Conservation (phyloP, 2,797 vertebrate genomes). For the Pseudocheirus occidentalis region DNA sequence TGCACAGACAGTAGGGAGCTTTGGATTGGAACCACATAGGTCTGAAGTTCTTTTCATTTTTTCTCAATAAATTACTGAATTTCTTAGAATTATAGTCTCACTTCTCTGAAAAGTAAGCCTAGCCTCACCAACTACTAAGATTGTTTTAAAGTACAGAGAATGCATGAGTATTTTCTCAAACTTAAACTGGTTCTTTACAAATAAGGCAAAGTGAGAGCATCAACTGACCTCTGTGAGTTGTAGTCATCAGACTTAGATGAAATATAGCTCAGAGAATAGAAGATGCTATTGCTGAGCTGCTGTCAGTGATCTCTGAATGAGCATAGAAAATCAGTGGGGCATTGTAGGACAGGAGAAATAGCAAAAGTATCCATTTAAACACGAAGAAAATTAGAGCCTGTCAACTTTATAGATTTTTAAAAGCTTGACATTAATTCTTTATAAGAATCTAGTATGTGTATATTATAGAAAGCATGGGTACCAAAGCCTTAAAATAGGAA, state of each 20-base stretch:
- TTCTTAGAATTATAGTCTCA: not conserved
- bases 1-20: not conserved
- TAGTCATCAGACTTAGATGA: not conserved
- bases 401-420: not conserved
- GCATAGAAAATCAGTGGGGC: not conserved
- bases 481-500: not conserved
- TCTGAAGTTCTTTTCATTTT: constrained; percentile 36
- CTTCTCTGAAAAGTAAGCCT: not conserved
- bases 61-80: not conserved
- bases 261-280: not conserved
- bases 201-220: not conserved
- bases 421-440: not conserved
- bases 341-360: not conserved
- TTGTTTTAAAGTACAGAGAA: not conserved
- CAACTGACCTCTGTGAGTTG: not conserved
- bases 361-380: not conserved
- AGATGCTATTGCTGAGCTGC: not conserved
- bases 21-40: not conserved
- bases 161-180: not conserved
- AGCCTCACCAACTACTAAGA: not conserved
- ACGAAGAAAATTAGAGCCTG: not conserved
- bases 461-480: not conserved
- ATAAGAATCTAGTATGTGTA: not conserved
- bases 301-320: not conserved
- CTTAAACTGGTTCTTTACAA: not conserved